These are phyloP conservation scores for Drosophila kambysellisi DNA, from an alignment of 2,888 invertebrate species.

Conservation along the genomic window DNA sequence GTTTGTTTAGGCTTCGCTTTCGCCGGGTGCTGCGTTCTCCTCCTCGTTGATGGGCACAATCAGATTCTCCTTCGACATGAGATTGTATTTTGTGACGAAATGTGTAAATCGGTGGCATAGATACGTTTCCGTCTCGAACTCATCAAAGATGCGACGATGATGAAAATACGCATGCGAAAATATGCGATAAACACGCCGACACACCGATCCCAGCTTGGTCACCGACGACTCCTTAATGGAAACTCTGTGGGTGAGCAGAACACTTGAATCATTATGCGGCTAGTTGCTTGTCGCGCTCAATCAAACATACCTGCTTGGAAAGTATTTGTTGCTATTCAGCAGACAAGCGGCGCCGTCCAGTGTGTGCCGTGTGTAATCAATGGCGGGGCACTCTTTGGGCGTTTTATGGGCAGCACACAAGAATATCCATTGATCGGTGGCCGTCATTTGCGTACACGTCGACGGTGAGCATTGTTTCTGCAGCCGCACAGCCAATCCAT, in stretches of 20 bases:
- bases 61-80: conserved; percentile 99
- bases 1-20: conserved; percentile 86
- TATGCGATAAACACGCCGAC: conserved; percentile 98
- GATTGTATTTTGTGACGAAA: conserved; percentile 98
- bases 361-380: conserved; percentile 99
- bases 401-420: conserved; percentile 99
- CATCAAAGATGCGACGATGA: conserved; percentile 98
- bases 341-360: conserved; percentile 99
- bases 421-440: conserved; percentile 99
- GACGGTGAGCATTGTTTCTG: conserved; percentile 98
- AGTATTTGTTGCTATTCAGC: conserved; percentile 99
- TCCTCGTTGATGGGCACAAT: conserved; percentile 98
- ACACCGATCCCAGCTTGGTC: conserved; percentile 98
- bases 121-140: conserved; percentile 98
- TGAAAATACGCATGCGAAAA: conserved; percentile 99
- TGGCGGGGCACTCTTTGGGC: conserved; percentile 99
- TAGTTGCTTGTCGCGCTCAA: conserved; percentile 9
- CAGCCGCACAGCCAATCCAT: conserved; percentile 98
- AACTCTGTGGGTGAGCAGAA: conserved; percentile 88
- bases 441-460: conserved; percentile 99
- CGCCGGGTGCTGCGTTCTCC: conserved; percentile 86
- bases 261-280: conserved; percentile 55
- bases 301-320: conserved; percentile 95
- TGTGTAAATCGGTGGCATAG: conserved; percentile 98
- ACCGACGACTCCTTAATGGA: conserved; percentile 99